phyloP scores from a whole-genome alignment of 2,888 invertebrate genomes.

The Xestia sexstrigata region DNA sequence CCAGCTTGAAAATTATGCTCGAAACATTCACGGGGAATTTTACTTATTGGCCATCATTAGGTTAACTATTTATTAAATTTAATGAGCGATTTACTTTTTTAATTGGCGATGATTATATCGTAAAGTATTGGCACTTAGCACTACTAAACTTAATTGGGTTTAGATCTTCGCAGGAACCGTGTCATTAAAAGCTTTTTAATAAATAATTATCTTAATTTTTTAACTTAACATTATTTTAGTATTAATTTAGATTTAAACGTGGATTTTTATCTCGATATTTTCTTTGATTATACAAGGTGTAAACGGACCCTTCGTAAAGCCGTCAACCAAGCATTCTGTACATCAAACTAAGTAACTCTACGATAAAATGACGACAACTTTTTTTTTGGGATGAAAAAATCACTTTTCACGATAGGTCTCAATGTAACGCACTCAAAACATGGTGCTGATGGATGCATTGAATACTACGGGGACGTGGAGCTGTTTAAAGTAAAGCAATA shows the following conservation, averaged over 20 bases:
- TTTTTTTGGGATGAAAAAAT: too few species aligned
- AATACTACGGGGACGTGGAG: too few species aligned
- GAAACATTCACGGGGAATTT: constrained; percentile 76
- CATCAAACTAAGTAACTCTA: too few species aligned
- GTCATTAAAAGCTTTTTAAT: constrained; percentile 44
- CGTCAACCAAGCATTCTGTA: too few species aligned
- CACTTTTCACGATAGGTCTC: too few species aligned
- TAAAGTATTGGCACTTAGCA: constrained; percentile 42
- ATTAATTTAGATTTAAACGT: constrained; percentile 1
- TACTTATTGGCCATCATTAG: constrained; percentile 76
- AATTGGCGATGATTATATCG: constrained; percentile 54
- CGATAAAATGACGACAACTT: too few species aligned
- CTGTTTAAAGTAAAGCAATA: too few species aligned
- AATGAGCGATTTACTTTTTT: constrained; percentile 53
- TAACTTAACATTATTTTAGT: constrained; percentile 17
- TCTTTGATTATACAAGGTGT: too few species aligned
- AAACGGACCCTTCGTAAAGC: too few species aligned
- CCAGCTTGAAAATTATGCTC: constrained; percentile 71
- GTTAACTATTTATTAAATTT: constrained; percentile 74
- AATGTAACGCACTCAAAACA: too few species aligned
- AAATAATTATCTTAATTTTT: constrained; percentile 25
- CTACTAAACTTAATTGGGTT: constrained; percentile 18
- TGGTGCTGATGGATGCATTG: too few species aligned
- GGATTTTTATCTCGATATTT: background rate
- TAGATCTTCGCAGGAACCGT: constrained; percentile 24